Evolutionary conservation across 2,113 vertebrate genomes (phyloP), one percentile per base, ranked within the genome.

Genomic region (Cochlearius cochlearius): DNA sequence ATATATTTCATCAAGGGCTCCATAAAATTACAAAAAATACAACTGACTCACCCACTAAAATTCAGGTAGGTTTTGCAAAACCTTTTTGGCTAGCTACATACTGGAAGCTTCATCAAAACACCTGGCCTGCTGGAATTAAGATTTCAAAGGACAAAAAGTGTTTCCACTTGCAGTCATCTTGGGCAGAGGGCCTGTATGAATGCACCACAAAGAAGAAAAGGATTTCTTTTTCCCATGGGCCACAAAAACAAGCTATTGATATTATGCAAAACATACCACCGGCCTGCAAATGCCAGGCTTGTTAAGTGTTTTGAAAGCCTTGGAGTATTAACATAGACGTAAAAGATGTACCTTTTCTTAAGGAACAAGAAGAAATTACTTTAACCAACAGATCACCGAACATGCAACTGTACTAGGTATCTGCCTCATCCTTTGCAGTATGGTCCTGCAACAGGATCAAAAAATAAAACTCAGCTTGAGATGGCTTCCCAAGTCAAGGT

Each of bases 211-310:
- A 91, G 76, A 94, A 77, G 60, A 92, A 86, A 95, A 94, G 84
- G 72, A 62, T 72, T 83, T 88, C 50, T 94, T 91, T 92, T 82
- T 92, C 91, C 73, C 80, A 79, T 87, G 76, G 58, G 68, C 81
- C 58, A 91, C 80, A 94, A 94, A 93, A 85, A 63, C 45, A 85
- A 72, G 68, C 85, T 92, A 92, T 39, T 88, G 93, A 75, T 90
- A 96, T 39, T 86, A 90, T 89, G 78, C 78, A 95, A 97, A 96
- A 82, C 38, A 41, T 23, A 58, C 52, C 41, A 67, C 62, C 45
- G 88, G 82, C 23, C 67, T 83, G 71, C 84, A 96, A 94, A 87
- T 41, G 56, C 43, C 63, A 89, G 84, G 62, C 50, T 91, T 84
- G 50, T 68, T 79, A 94, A 87, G 32, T 53, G 77, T 71, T 89